Evolutionary conservation across 2,888 invertebrate genomes (phyloP).

Genomic region (Eucriotettix oculatus): DNA sequence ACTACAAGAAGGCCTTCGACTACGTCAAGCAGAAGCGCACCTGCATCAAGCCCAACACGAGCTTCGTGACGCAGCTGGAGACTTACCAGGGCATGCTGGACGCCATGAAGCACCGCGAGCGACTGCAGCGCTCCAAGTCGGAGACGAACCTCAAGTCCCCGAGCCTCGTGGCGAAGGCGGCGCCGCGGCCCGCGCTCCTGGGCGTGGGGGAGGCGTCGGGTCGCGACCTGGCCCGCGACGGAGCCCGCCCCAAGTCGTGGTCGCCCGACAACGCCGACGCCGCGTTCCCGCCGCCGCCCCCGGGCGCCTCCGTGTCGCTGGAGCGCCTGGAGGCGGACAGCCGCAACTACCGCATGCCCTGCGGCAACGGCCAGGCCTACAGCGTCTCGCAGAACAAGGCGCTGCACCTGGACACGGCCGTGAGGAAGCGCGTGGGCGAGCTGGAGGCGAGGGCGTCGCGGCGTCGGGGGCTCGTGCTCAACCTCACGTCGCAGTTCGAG

Average conservation of each 20-base stretch:
- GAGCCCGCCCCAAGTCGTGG: slow-evolving; percentile 51
- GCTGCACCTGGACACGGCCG: slow-evolving; percentile 54
- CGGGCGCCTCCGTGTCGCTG: slow-evolving; percentile 47
- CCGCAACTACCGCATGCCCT: slow-evolving; percentile 46
- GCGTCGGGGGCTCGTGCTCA: slow-evolving; percentile 31
- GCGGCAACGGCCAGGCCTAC: slow-evolving; percentile 70
- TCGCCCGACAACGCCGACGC: slow-evolving; percentile 50
- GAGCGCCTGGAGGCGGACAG: slow-evolving; percentile 30
- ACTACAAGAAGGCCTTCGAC: slow-evolving; percentile 70
- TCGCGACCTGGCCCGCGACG: slow-evolving; percentile 20
- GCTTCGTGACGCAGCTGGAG: slow-evolving; percentile 84
- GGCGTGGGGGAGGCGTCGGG: slow-evolving; percentile 19
- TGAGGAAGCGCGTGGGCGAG: slow-evolving; percentile 55
- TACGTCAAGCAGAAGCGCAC: slow-evolving; percentile 81
- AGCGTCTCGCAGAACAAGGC: slow-evolving; percentile 85
- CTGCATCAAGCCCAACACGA: slow-evolving; percentile 92
- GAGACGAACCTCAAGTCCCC: slow-evolving; percentile 75
- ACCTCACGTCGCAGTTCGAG: slow-evolving; percentile 30
- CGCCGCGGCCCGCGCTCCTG: slow-evolving; percentile 1
- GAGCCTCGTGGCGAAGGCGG: slow-evolving; percentile 23
- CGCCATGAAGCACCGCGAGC: slow-evolving; percentile 91
- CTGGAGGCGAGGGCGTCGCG: slow-evolving; percentile 34
- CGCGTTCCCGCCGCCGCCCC: slow-evolving; percentile 16
- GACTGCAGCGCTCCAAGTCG: slow-evolving; percentile 81
- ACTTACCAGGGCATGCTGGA: slow-evolving; percentile 86